Percentiles rank a stretch among this genome's conserved stretches.
Conservation (phyloP, 2,113 vertebrate genomes). For the Rhinopomastus cyanomelas region DNA sequence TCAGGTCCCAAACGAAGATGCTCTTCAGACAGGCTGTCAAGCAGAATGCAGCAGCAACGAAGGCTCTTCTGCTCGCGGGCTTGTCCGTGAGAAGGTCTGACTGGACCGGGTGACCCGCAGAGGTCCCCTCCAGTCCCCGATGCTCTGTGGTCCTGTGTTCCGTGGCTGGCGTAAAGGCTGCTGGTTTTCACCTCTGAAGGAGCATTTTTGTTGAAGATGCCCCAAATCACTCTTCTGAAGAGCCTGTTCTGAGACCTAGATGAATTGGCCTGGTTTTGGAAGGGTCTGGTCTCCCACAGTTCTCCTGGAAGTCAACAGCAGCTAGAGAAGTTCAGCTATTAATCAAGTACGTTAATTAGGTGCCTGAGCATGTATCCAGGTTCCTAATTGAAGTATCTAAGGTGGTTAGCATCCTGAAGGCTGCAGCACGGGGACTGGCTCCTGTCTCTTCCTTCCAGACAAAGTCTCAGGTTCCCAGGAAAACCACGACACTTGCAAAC, state of each 20-base stretch:
- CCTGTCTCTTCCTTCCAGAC: background rate
- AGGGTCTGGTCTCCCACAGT: background rate
- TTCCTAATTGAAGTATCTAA: constrained; percentile 22
- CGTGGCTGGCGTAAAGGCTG: background rate
- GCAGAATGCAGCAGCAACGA: background rate
- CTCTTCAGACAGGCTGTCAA: background rate
- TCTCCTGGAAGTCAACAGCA: constrained; percentile 20
- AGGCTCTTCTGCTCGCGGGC: background rate
- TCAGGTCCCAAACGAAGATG: background rate
- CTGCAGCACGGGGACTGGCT: background rate
- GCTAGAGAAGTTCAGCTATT: constrained; percentile 24
- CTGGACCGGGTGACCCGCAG: no score
- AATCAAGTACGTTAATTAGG: constrained; percentile 59
- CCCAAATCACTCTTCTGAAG: constrained; percentile 1
- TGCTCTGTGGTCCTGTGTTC: background rate
- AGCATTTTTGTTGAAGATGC: background rate
- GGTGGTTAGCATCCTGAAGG: constrained; percentile 15
- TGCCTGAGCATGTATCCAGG: constrained; percentile 4
- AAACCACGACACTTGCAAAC: background rate
- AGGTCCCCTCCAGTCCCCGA: no score
- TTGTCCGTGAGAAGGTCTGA: background rate
- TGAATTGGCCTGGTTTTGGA: constrained; percentile 48
- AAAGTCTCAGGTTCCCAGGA: background rate
- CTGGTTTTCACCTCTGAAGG: background rate
- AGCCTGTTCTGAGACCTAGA: constrained; percentile 28